Percentiles rank a stretch among this genome's conserved stretches.
Evolutionary conservation across 1,140 invertebrate genomes (phyloP).

Genomic region (Nephotettix cincticeps): DNA sequence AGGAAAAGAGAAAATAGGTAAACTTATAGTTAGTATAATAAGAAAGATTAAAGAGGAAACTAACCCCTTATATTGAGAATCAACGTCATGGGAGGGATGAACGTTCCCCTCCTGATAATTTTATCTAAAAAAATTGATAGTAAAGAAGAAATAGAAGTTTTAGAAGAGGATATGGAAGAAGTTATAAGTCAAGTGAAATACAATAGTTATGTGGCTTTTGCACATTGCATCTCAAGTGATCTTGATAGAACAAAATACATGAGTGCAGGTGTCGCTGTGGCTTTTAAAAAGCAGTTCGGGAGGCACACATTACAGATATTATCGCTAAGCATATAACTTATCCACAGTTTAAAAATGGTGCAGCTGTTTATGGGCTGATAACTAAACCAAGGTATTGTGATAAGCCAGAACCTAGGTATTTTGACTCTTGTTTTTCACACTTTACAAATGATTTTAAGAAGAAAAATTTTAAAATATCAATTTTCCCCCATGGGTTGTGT

Average conservation of each 20-base stretch:
- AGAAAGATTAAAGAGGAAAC: too few species aligned
- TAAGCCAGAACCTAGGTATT: neutral
- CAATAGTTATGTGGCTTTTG: neutral
- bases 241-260: neutral
- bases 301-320: neutral
- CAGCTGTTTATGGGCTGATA: neutral
- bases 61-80: too few species aligned
- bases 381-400: neutral
- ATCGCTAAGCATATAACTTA: neutral
- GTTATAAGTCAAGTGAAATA: too few species aligned
- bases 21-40: too few species aligned
- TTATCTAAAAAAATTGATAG: too few species aligned
- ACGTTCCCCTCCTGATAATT: too few species aligned
- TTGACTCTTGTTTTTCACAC: neutral
- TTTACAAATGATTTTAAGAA: too few species aligned
- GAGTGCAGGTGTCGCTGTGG: neutral
- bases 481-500: constrained; percentile 2
- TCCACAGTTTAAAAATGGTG: neutral
- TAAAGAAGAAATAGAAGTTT: too few species aligned
- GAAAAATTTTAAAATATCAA: neutral
- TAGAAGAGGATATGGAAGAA: too few species aligned
- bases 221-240: neutral
- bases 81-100: too few species aligned
- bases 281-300: neutral
- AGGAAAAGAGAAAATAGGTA: too few species aligned